phyloP scores from a whole-genome alignment of 2,113 vertebrate genomes.

The Ammodytes dubius region DNA sequence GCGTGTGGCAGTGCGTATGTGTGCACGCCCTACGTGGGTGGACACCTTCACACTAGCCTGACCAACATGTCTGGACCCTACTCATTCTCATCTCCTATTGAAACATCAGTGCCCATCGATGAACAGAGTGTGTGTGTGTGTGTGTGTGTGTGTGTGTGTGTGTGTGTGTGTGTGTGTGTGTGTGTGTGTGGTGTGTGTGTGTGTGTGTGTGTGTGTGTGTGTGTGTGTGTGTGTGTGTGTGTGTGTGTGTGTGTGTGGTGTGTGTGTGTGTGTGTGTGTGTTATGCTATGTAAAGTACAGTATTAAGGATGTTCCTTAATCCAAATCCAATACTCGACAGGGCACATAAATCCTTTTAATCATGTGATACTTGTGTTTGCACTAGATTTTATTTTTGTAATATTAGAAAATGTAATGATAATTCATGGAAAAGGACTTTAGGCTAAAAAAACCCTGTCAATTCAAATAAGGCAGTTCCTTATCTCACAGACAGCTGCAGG shows the following conservation, averaged over 20 bases:
- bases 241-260: slow-evolving; percentile 8
- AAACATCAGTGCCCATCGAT: slow-evolving; percentile 20
- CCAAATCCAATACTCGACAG: no score
- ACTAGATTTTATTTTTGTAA: no score
- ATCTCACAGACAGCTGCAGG: no score
- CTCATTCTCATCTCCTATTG: slow-evolving; percentile 20
- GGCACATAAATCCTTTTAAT: no score
- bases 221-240: slow-evolving; percentile 10
- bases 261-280: background rate
- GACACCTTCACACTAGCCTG: slow-evolving; percentile 23
- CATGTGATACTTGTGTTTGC: no score
- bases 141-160: slow-evolving; percentile 18
- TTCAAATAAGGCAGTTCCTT: no score
- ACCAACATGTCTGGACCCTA: slow-evolving; percentile 31
- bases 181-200: slow-evolving; percentile 7
- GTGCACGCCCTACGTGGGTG: slow-evolving; percentile 1
- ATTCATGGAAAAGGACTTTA: no score
- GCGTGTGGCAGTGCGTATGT: background rate
- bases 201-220: slow-evolving; percentile 11
- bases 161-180: slow-evolving; percentile 9
- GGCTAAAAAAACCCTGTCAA: no score
- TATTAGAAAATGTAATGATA: no score
- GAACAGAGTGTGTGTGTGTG: slow-evolving; percentile 9
- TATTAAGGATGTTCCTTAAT: no score
- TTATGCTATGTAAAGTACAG: background rate